Evolutionary conservation across 2,113 vertebrate species (phyloP).

Genomic region (Lagopus muta): DNA sequence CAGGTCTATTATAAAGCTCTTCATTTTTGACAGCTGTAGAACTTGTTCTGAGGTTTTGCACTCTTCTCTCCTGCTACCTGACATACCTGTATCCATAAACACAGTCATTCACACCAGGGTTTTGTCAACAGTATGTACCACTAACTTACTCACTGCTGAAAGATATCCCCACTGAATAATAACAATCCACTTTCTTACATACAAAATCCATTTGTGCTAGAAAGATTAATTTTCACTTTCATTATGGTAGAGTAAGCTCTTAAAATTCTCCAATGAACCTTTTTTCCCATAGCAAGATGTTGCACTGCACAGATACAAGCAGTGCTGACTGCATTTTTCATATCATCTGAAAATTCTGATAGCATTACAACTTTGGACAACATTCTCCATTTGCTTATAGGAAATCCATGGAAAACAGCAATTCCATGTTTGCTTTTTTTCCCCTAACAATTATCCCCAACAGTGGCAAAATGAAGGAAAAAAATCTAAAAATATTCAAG

Average conservation of each 20-base stretch:
- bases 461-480: not conserved
- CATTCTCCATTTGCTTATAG: not conserved
- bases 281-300: not conserved
- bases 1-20: not conserved
- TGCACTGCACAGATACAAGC: not conserved
- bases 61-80: not conserved
- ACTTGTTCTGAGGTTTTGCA: not conserved
- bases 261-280: not conserved
- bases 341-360: not conserved
- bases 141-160: not conserved
- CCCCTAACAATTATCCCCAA: not conserved
- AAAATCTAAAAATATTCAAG: not conserved
- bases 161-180: not conserved
- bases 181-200: not conserved
- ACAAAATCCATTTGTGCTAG: not conserved
- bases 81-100: fast-evolving
- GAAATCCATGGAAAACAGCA: not conserved
- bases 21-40: not conserved
- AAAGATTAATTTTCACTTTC: not conserved
- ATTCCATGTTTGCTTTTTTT: not conserved
- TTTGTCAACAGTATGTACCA: not conserved
- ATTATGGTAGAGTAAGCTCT: not conserved
- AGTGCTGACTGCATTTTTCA: not conserved
- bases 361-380: not conserved
- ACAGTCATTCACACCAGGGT: not conserved